Base-by-base conservation (phyloP, 2,888 invertebrate genomes). In the Antheraea yamamai region DNA sequence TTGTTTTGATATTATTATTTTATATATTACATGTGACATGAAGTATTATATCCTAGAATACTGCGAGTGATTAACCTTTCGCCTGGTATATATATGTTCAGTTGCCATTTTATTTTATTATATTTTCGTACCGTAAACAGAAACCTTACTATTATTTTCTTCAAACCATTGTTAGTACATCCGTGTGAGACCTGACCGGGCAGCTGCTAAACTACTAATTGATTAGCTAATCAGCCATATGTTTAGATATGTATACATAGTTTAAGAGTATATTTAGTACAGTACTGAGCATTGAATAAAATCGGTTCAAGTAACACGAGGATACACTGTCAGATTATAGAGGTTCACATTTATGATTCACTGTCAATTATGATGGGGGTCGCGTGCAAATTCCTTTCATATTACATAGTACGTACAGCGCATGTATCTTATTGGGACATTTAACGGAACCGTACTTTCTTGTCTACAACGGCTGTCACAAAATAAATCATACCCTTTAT, bases 391-490 rank as follows among this genome's bases (percentile, higher is more conserved):
- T 39, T 39, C 71, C 74, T n/a, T 72, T 58, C 52, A 72, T 52
- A 47, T 74, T 76, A 73, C 72, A 66, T 73, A 66, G 26, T 66
- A 30, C 64, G 12, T 6, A 47, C 47, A 30, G 51, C 74, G 76
- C 64, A 35, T 61, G n/a, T 74, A 79, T 78, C 76, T 83, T 87
- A 88, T 87, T 86, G 82, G 87, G 82, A 75, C 86, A 81, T 81
- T 85, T 89, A 90, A 90, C 89, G 88, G 89, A 82, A 88, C 86
- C 82, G 79, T 80, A 87, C 90, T 91, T 92, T 91, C 90, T 84
- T 86, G 77, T 73, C 78, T 77, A 77, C 75, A 75, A 74, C 66
- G 51, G 66, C 77, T 73, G 64, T 70, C 74, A 77, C 81, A 81
- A 84, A 82, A 82, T 76, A 78, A 83, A 75, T 83, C 81, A 81